phyloP scores from a whole-genome alignment of 2,113 vertebrate genomes.

The Pygoscelis adeliae region DNA sequence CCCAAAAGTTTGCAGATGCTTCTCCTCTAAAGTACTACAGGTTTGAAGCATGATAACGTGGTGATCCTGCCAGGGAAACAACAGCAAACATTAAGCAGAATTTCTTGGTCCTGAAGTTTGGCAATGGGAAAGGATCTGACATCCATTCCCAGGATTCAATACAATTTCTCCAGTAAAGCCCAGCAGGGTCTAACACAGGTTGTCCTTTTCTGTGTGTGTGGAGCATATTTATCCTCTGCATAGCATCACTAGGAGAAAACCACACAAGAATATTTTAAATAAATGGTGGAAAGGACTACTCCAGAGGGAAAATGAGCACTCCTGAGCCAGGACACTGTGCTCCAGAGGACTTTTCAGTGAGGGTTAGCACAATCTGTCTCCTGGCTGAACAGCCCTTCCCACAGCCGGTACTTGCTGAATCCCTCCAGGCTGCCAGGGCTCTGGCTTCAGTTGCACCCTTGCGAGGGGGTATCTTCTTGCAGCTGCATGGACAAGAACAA shows the following conservation, averaged over 20 bases:
- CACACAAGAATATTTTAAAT: not conserved
- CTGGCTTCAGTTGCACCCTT: not conserved
- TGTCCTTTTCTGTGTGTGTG: not conserved
- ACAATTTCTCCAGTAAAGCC: not conserved
- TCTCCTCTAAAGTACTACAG: not conserved
- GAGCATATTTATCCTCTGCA: not conserved
- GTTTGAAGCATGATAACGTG: not conserved
- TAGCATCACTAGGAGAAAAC: not conserved
- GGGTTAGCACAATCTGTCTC: not conserved
- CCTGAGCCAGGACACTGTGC: not conserved
- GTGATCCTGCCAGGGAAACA: not conserved
- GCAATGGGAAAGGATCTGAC: not conserved
- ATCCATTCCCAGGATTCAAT: not conserved
- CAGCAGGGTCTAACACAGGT: not conserved
- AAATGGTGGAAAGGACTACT: not conserved
- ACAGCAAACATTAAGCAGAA: not conserved
- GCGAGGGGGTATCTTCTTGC: not conserved
- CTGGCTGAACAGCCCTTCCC: not conserved
- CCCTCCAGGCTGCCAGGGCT: not conserved
- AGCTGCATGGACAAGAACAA: not conserved
- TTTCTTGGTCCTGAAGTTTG: not conserved
- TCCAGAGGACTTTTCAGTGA: not conserved
- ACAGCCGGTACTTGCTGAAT: accelerated
- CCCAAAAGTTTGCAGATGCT: not conserved
- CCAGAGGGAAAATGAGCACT: not conserved